A percentile compares a stretch with the other conserved stretches of the same genome.
Evolutionary conservation across 2,113 vertebrate species (phyloP).

Genomic region (Sakesphorus luctuosus): DNA sequence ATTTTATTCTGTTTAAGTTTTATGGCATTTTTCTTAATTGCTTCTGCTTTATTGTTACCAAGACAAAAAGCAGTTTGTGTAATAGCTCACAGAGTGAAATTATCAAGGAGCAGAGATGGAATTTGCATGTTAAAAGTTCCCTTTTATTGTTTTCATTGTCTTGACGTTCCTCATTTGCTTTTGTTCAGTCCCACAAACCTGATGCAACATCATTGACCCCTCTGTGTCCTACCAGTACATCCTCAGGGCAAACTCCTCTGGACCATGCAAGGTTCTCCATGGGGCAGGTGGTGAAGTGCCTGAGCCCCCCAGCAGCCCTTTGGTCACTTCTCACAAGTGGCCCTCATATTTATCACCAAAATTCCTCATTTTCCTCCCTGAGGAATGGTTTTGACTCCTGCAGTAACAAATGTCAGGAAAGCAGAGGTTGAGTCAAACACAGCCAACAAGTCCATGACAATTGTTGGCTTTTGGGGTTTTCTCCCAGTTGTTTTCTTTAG

Average conservation of each 20-base stretch:
- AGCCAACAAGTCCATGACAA: neutral
- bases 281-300: neutral
- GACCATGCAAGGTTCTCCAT: accelerated
- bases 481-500: neutral
- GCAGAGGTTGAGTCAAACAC: neutral
- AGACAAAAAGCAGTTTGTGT: conserved; percentile 30
- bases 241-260: neutral
- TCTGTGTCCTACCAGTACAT: neutral
- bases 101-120: neutral
- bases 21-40: conserved; percentile 55
- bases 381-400: neutral
- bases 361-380: neutral
- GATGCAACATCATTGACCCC: neutral
- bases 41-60: conserved; percentile 40
- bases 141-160: neutral
- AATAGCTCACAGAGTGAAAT: neutral
- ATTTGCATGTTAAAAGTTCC: conserved; percentile 43
- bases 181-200: neutral
- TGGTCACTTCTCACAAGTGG: neutral
- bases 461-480: neutral
- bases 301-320: neutral
- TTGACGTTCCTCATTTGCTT: neutral
- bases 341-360: neutral
- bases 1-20: conserved; percentile 35
- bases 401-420: neutral